Evolutionary conservation across 2,113 vertebrate species (phyloP).

Genomic region (Potamarius usumacintae): DNA sequence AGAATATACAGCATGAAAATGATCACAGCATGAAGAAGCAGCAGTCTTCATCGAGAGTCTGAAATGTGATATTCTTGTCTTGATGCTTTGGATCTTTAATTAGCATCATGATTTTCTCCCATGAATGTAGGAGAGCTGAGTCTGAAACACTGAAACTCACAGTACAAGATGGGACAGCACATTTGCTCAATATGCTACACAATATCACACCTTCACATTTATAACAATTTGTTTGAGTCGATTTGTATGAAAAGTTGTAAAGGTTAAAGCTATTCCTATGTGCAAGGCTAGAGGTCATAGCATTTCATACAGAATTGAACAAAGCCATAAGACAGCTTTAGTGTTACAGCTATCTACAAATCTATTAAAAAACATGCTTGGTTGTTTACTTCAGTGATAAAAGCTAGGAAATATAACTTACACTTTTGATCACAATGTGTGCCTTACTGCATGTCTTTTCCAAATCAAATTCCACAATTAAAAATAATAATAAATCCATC

Average conservation of each 20-base stretch:
- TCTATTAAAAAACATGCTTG: neutral
- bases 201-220: neutral
- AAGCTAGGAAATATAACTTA: neutral
- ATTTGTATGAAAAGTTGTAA: neutral
- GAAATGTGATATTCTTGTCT: neutral
- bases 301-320: neutral
- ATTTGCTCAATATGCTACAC: slow-evolving; percentile 9
- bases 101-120: slow-evolving; percentile 24
- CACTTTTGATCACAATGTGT: neutral
- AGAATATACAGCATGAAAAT: neutral
- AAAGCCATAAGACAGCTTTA: neutral
- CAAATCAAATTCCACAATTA: neutral
- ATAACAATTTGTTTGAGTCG: neutral
- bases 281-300: neutral
- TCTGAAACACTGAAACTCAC: slow-evolving; percentile 1
- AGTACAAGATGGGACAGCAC: slow-evolving; percentile 25
- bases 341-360: neutral
- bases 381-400: neutral
- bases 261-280: neutral
- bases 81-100: slow-evolving; percentile 51
- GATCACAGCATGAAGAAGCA: slow-evolving; percentile 9
- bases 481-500: neutral
- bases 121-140: slow-evolving; percentile 24
- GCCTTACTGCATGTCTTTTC: neutral
- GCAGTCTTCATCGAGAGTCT: slow-evolving; percentile 17